A percentile compares a stretch with the other conserved stretches of the same genome.
Conservation (phyloP, 2,797 vertebrate genomes). For the Siniperca scherzeri region DNA sequence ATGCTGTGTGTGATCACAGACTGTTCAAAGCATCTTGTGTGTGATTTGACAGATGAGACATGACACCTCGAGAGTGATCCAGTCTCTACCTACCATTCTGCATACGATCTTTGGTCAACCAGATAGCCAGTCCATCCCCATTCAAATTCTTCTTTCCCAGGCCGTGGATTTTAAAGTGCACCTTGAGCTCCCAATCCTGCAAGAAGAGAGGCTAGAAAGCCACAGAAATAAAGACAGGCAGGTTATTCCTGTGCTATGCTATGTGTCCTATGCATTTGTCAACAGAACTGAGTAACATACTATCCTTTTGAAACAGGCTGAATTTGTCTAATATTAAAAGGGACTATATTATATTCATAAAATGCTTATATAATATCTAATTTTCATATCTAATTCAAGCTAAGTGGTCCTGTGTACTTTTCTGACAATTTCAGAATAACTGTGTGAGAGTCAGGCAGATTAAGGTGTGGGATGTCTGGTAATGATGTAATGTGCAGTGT, state of each 20-base stretch:
- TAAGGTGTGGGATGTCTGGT: constrained; percentile 8
- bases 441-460: neutral
- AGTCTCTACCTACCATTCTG: constrained; percentile 85
- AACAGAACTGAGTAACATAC: neutral
- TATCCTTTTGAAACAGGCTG: neutral
- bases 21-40: too few relatives aligned
- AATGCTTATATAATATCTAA: neutral
- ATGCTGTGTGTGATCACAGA: too few relatives aligned
- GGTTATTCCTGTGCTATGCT: constrained; percentile 13
- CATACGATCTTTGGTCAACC: constrained; percentile 97
- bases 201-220: constrained; percentile 89
- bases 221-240: constrained; percentile 11
- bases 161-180: constrained; percentile 95
- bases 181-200: constrained; percentile 94
- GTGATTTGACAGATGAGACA: neutral
- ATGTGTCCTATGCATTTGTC: neutral
- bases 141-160: constrained; percentile 95
- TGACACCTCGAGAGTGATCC: neutral
- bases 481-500: neutral
- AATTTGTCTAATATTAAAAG: neutral
- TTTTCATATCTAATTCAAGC: neutral
- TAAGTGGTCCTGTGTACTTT: neutral
- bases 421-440: neutral
- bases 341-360: neutral
- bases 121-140: constrained; percentile 93